These are phyloP conservation scores for Spermophilus dauricus DNA, from an alignment of 2,113 vertebrate species.

Conservation along the genomic window DNA sequence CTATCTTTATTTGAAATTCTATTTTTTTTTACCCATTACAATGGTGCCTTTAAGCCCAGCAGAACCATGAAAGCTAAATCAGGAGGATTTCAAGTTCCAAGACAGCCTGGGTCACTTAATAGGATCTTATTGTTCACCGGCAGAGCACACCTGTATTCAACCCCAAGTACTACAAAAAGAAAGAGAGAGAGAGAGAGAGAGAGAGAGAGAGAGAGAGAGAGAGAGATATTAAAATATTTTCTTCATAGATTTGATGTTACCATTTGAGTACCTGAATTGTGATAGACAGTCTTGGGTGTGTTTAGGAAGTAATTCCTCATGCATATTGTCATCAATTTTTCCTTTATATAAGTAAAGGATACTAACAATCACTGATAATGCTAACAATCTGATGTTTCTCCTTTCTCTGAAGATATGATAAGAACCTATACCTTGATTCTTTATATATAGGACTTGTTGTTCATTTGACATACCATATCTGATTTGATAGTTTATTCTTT, in stretches of 20 bases:
- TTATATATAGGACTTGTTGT: not conserved
- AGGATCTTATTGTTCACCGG: too few relatives aligned
- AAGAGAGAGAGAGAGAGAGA: too few relatives aligned
- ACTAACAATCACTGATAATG: not conserved
- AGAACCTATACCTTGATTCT: not conserved
- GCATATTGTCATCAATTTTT: not conserved
- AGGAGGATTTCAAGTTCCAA: too few relatives aligned
- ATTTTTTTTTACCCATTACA: not conserved
- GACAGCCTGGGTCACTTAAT: too few relatives aligned
- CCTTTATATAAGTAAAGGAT: not conserved
- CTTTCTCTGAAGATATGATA: not conserved
- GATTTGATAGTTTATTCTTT: not conserved
- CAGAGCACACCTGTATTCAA: too few relatives aligned
- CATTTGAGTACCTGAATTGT: not conserved
- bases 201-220: too few relatives aligned
- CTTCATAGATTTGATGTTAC: not conserved
- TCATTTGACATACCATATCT: not conserved
- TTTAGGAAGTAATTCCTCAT: not conserved
- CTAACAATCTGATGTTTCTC: not conserved
- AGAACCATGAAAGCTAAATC: too few relatives aligned
- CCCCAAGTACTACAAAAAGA: too few relatives aligned
- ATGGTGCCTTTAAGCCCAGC: too few relatives aligned
- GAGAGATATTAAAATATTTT: not conserved
- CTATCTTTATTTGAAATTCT: not conserved
- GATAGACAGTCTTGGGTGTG: not conserved